phyloP scores from a whole-genome alignment of 2,113 vertebrate genomes.

The Grammomys dolichurus region DNA sequence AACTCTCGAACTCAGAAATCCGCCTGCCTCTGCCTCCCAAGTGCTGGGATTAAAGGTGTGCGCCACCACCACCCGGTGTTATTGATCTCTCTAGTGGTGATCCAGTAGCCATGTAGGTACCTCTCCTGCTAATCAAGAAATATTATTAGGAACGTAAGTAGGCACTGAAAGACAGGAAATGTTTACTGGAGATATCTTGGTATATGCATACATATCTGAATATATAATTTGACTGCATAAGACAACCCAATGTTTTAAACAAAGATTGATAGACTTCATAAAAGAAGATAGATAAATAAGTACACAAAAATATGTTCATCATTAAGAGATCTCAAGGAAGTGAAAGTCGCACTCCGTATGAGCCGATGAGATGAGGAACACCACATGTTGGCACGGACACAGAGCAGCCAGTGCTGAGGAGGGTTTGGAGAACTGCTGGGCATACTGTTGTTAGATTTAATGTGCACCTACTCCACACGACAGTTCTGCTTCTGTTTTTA shows the following conservation, averaged over 20 bases:
- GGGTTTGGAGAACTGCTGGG: not conserved
- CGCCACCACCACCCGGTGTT: too few species aligned
- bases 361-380: not conserved
- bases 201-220: not conserved
- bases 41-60: too few species aligned
- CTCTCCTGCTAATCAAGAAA: not conserved
- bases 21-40: too few species aligned
- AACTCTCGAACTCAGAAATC: too few species aligned
- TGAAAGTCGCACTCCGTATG: not conserved
- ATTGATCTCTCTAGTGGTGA: not conserved
- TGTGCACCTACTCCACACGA: not conserved
- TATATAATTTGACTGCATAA: not conserved
- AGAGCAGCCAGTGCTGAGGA: not conserved
- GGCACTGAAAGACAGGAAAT: not conserved
- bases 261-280: not conserved
- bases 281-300: slow-evolving; percentile 18
- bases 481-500: slow-evolving; percentile 2
- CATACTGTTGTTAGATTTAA: not conserved
- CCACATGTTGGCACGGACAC: not conserved
- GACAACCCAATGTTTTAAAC: not conserved
- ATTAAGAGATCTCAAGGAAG: not conserved
- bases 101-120: not conserved
- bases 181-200: not conserved
- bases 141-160: slow-evolving; percentile 7
- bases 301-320: not conserved